These are phyloP conservation scores for Heliothis subflexa DNA, from an alignment of 1,140 invertebrate species.

Conservation along the genomic window DNA sequence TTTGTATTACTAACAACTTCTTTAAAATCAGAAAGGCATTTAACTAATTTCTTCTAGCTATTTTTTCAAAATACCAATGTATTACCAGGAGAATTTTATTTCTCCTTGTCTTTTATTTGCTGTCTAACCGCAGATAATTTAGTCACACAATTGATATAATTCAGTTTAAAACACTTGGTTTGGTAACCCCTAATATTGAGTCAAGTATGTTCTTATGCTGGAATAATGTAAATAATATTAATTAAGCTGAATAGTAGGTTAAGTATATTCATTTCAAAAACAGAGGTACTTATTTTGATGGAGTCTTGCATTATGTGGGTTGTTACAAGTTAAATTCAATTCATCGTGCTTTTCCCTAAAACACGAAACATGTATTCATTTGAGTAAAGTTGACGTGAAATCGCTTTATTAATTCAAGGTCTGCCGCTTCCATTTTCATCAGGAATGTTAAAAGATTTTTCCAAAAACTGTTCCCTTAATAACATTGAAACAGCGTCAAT, in stretches of 20 bases:
- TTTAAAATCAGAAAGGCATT: too few species aligned
- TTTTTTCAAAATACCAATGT: too few species aligned
- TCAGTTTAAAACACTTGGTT: slow-evolving; percentile 14
- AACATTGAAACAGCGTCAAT: neutral
- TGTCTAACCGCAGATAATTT: slow-evolving; percentile 7
- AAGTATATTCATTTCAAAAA: too few species aligned
- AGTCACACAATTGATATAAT: slow-evolving; percentile 20
- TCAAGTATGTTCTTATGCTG: neutral
- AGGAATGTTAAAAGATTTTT: slow-evolving; percentile 4
- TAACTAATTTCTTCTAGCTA: too few species aligned
- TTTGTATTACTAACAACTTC: neutral
- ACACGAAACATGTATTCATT: slow-evolving; percentile 14
- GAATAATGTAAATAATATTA: too few species aligned
- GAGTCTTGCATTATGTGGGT: too few species aligned
- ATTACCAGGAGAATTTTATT: neutral
- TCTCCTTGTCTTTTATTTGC: slow-evolving; percentile 2
- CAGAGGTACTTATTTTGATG: too few species aligned
- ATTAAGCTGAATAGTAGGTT: too few species aligned
- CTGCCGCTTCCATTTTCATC: neutral
- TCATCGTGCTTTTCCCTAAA: neutral
- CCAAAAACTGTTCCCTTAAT: neutral
- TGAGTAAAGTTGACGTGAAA: slow-evolving; percentile 24
- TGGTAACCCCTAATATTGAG: neutral
- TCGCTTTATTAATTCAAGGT: neutral
- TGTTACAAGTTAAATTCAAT: neutral